Evolutionary conservation across 1,140 invertebrate species (phyloP).

Genomic region (Musca vetustissima): DNA sequence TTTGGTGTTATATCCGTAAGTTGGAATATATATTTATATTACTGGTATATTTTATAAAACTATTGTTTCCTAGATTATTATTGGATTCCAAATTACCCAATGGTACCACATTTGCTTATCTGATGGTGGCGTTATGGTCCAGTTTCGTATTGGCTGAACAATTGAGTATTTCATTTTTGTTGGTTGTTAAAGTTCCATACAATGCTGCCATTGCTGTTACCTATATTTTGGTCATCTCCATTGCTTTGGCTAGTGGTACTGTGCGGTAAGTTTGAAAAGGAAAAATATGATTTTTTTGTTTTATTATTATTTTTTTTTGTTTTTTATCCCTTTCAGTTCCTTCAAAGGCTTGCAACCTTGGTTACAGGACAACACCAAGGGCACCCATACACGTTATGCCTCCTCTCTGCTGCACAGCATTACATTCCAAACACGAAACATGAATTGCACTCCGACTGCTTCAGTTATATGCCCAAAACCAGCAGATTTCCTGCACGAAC

Average conservation of each 20-base stretch:
- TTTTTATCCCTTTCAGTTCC: slow-evolving; percentile 56
- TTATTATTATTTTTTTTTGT: not conserved
- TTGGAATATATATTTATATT: slow-evolving; percentile 27
- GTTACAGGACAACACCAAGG: slow-evolving; percentile 77
- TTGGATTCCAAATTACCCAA: slow-evolving; percentile 45
- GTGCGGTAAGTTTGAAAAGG: slow-evolving; percentile 62
- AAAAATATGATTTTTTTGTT: too few species aligned
- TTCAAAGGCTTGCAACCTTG: slow-evolving; percentile 75
- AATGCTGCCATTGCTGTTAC: slow-evolving; percentile 74
- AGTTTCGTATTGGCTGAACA: slow-evolving; percentile 83
- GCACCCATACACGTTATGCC: slow-evolving; percentile 75
- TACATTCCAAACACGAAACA: slow-evolving; percentile 60
- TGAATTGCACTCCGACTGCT: slow-evolving; percentile 49
- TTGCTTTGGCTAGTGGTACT: slow-evolving; percentile 78
- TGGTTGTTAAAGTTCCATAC: slow-evolving; percentile 77
- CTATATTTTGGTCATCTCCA: slow-evolving; percentile 72
- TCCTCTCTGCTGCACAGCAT: slow-evolving; percentile 71
- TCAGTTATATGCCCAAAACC: slow-evolving; percentile 52
- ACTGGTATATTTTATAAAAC: not conserved
- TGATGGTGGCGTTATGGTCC: slow-evolving; percentile 72
- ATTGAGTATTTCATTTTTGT: slow-evolving; percentile 76
- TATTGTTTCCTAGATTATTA: slow-evolving; percentile 34
- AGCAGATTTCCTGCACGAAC: slow-evolving; percentile 51
- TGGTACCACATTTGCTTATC: slow-evolving; percentile 55
- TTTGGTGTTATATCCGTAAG: slow-evolving; percentile 75